Conservation (phyloP, 2,888 invertebrate species). For the Acanthosepion pharaonis region DNA sequence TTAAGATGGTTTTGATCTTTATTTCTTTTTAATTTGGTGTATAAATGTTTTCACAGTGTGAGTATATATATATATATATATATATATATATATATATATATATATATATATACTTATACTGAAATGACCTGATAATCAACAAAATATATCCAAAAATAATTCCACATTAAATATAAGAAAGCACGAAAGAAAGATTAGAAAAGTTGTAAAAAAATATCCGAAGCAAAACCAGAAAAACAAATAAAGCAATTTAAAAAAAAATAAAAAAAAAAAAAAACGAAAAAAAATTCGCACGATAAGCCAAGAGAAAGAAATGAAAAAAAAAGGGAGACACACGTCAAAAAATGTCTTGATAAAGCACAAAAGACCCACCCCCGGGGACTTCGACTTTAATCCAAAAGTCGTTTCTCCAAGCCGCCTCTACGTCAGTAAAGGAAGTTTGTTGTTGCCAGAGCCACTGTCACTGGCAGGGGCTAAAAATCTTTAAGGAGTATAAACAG, state of each 20-base stretch:
- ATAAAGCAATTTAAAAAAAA: background rate
- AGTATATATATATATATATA: background rate
- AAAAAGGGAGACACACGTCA: background rate
- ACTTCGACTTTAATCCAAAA: conserved; percentile 2
- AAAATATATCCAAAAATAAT: no score
- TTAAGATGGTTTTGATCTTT: no score
- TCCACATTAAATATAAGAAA: no score
- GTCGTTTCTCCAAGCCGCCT: background rate
- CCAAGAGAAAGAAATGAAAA: background rate
- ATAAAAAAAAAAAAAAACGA: background rate
- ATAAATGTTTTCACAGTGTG: no score
- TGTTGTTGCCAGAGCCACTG: background rate
- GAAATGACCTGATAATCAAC: no score
- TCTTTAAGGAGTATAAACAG: background rate
- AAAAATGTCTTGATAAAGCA: background rate
- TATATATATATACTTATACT: no score
- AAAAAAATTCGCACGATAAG: background rate
- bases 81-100: background rate
- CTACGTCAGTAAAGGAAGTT: background rate
- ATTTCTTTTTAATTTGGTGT: no score
- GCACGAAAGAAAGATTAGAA: no score
- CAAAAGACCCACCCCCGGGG: background rate
- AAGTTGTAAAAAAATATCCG: no score
- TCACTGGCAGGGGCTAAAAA: background rate
- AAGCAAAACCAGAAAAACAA: background rate